These are phyloP conservation scores for Acrobasis repandana DNA, from an alignment of 2,888 invertebrate species.

Conservation along the genomic window DNA sequence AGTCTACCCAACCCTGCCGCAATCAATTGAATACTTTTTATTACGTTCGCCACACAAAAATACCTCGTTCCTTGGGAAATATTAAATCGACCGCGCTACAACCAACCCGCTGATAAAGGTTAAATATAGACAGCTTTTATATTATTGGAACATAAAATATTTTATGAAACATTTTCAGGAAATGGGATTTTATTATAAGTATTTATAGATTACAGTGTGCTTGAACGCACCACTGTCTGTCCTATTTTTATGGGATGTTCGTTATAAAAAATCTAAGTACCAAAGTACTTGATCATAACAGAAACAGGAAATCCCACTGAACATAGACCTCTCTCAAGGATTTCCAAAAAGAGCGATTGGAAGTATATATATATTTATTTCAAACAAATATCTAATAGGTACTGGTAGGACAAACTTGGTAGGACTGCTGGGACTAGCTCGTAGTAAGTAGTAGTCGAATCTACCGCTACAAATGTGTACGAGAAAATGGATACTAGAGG, in stretches of 20 bases:
- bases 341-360: too few relatives aligned
- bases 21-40: constrained; percentile 66
- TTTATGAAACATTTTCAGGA: constrained; percentile 13
- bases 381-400: too few relatives aligned
- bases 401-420: too few relatives aligned
- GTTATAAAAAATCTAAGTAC: neutral
- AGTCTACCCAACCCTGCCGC: constrained; percentile 44
- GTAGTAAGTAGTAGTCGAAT: too few relatives aligned
- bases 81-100: constrained; percentile 17
- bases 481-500: neutral
- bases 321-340: too few relatives aligned
- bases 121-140: constrained; percentile 9
- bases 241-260: neutral
- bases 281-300: neutral
- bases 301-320: neutral
- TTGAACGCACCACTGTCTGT: neutral
- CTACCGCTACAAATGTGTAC: too few relatives aligned
- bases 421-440: too few relatives aligned
- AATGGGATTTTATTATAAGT: constrained; percentile 5
- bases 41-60: constrained; percentile 46
- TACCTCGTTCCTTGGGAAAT: constrained; percentile 33
- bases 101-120: constrained; percentile 16
- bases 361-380: too few relatives aligned
- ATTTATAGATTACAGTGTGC: neutral
- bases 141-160: constrained; percentile 19